A percentile compares a stretch with the other conserved stretches of the same genome.
Evolutionary conservation across 1,140 invertebrate genomes (phyloP).

Genomic region (Drosophila nigrodunni): DNA sequence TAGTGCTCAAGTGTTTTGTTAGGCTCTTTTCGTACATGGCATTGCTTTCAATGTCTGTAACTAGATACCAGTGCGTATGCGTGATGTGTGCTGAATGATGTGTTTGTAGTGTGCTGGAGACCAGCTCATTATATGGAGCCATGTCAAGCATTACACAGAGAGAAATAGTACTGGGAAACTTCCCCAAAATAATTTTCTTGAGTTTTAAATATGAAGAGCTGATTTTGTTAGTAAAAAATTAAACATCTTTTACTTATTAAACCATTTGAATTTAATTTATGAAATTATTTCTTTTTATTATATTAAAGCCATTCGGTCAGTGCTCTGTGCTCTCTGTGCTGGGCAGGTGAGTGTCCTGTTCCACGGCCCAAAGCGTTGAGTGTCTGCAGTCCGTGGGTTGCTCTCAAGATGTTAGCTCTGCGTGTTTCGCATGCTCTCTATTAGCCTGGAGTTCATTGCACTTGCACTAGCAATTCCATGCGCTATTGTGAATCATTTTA

Average conservation of each 20-base stretch:
- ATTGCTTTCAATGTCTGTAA: conserved; percentile 39
- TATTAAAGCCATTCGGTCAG: background rate
- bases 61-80: conserved; percentile 55
- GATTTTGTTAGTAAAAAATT: too few species aligned
- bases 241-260: background rate
- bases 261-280: too few species aligned
- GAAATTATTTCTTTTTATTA: too few species aligned
- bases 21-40: conserved; percentile 24
- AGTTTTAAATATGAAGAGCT: background rate
- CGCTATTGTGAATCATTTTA: conserved; percentile 42
- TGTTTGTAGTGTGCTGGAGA: conserved; percentile 16
- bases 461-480: conserved; percentile 15
- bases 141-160: conserved; percentile 15
- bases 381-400: conserved; percentile 25
- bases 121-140: conserved; percentile 51
- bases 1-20: conserved; percentile 33
- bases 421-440: conserved; percentile 8
- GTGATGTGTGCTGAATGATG: conserved; percentile 35
- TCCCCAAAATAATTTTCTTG: background rate
- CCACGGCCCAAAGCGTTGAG: conserved; percentile 18
- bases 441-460: conserved; percentile 45
- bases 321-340: background rate
- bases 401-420: conserved; percentile 23
- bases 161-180: background rate
- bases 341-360: conserved; percentile 26